Percentiles rank a stretch among this genome's conserved stretches.
These are phyloP conservation scores for Cyrtonyx montezumae DNA, from an alignment of 2,113 vertebrate genomes.

Conservation along the genomic window DNA sequence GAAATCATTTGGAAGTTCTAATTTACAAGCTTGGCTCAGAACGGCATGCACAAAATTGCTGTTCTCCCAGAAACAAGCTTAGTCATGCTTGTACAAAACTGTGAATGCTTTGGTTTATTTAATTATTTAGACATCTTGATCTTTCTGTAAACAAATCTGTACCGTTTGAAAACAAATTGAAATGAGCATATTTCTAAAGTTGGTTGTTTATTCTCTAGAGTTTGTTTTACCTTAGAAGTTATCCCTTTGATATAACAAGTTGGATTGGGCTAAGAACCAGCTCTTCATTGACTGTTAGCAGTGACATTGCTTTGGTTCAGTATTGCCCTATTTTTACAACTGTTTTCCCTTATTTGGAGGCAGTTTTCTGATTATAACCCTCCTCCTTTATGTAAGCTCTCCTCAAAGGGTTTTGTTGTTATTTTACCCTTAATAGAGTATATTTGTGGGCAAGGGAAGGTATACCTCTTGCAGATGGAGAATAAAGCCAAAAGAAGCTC, in stretches of 20 bases:
- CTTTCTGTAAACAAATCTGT: neutral
- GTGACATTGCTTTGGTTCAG: neutral
- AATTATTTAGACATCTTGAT: neutral
- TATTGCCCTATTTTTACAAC: neutral
- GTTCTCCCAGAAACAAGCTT: neutral
- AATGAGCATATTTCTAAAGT: neutral
- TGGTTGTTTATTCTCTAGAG: neutral
- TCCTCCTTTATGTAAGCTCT: neutral
- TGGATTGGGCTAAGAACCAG: neutral
- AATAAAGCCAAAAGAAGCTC: neutral
- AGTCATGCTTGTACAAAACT: neutral
- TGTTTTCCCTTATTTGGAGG: neutral
- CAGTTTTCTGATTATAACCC: neutral
- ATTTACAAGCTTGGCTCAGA: neutral
- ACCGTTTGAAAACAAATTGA: neutral
- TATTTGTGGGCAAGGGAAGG: neutral
- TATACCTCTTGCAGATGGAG: neutral
- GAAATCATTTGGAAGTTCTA: neutral
- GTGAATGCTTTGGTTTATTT: neutral
- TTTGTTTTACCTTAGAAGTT: constrained; percentile 11
- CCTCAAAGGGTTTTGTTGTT: neutral
- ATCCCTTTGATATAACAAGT: neutral
- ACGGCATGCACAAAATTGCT: neutral
- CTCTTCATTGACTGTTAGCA: neutral
- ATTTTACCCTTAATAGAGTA: neutral